These are phyloP conservation scores for Takifugu flavidus DNA, from an alignment of 2,113 vertebrate species.

Conservation along the genomic window DNA sequence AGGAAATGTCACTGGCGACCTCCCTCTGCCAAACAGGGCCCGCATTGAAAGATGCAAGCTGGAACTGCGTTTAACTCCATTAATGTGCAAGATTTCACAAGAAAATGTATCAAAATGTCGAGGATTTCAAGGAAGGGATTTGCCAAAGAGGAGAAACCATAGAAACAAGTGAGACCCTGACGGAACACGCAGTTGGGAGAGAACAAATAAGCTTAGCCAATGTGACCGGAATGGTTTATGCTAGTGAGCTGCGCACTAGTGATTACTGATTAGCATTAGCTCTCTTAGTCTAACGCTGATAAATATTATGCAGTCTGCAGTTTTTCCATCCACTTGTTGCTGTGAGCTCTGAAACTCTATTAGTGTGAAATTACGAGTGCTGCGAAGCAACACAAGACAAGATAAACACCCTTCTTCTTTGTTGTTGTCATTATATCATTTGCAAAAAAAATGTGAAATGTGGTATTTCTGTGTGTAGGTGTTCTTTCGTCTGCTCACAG, in stretches of 20 bases:
- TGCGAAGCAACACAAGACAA: background rate
- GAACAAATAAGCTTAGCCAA: conserved; percentile 12
- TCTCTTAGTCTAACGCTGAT: conserved; percentile 3
- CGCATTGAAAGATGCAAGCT: conserved; percentile 7
- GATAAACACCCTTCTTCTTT: too few relatives aligned
- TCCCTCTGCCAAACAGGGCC: conserved; percentile 3
- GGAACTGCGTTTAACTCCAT: conserved; percentile 13
- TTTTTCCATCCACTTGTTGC: conserved; percentile 18
- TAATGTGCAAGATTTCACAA: conserved; percentile 1
- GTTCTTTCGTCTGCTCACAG: conserved; percentile 57
- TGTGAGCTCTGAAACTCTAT: background rate
- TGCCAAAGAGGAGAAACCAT: conserved; percentile 1
- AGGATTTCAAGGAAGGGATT: conserved; percentile 9
- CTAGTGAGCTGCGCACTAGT: background rate
- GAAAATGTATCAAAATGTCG: conserved; percentile 6
- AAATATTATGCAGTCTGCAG: conserved; percentile 21
- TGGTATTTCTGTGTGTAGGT: background rate
- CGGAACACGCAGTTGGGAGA: background rate
- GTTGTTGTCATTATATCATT: too few relatives aligned
- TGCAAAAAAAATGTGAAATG: too few relatives aligned
- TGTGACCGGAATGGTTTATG: conserved; percentile 11
- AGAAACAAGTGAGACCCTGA: conserved; percentile 23
- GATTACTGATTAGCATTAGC: conserved; percentile 33
- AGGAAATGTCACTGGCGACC: conserved; percentile 33
- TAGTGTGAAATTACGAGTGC: too few relatives aligned